These are phyloP conservation scores for Spheniscus mendiculus DNA, from an alignment of 2,113 vertebrate genomes.

Conservation along the genomic window DNA sequence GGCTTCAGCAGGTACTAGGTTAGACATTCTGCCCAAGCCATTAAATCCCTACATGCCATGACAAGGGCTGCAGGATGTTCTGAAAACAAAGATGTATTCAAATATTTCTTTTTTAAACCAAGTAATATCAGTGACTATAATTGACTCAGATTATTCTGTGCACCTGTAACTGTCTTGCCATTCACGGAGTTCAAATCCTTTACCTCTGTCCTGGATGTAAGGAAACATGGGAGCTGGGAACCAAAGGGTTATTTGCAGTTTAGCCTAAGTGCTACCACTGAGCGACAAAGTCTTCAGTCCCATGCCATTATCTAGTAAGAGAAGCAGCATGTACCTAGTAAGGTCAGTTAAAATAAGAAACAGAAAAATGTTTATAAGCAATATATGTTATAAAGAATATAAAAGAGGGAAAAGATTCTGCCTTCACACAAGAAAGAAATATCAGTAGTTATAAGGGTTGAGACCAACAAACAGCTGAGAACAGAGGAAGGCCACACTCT, in stretches of 20 bases:
- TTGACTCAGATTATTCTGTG: neutral
- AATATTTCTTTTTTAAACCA: neutral
- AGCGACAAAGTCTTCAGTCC: neutral
- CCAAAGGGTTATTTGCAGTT: neutral
- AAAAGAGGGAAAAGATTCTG: neutral
- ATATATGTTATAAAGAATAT: neutral
- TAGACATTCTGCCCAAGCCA: neutral
- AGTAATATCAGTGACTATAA: neutral
- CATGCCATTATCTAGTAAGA: neutral
- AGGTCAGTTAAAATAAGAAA: neutral
- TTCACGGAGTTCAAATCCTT: neutral
- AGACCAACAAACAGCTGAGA: neutral
- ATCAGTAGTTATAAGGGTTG: neutral
- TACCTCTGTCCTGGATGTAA: neutral
- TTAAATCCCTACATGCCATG: neutral
- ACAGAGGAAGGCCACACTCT: neutral
- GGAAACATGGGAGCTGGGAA: neutral
- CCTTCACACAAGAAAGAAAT: neutral
- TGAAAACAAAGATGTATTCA: neutral
- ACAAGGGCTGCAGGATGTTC: neutral
- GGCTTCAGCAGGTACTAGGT: neutral
- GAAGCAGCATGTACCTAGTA: neutral
- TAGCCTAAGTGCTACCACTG: neutral
- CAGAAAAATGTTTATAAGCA: neutral
- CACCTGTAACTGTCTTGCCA: neutral